A percentile compares a stretch with the other conserved stretches of the same genome.
These are phyloP conservation scores for Catharus bicknelli DNA, from an alignment of 2,113 vertebrate species.

Conservation along the genomic window DNA sequence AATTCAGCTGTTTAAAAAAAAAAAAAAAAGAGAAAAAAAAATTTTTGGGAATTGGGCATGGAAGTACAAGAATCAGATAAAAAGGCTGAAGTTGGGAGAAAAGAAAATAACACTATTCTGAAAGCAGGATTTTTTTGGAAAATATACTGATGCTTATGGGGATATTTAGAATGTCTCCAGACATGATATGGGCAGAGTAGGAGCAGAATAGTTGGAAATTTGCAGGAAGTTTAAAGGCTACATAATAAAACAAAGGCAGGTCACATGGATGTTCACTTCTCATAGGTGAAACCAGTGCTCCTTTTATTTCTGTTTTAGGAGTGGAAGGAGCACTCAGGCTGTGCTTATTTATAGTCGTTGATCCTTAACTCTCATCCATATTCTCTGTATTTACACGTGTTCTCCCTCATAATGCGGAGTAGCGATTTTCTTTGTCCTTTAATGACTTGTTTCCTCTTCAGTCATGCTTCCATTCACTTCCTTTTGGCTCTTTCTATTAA, in stretches of 20 bases:
- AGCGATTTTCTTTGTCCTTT: conserved; percentile 13
- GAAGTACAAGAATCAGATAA: neutral
- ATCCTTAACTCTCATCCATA: neutral
- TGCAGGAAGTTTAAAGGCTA: neutral
- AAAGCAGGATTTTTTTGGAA: neutral
- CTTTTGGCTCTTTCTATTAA: conserved; percentile 44
- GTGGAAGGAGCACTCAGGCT: neutral
- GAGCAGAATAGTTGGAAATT: neutral
- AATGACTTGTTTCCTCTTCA: conserved; percentile 1
- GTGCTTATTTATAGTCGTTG: neutral
- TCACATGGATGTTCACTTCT: neutral
- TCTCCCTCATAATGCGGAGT: neutral
- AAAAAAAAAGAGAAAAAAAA: neutral
- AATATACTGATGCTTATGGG: neutral
- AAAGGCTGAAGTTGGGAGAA: neutral
- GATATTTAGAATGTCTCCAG: neutral
- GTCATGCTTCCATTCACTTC: conserved; percentile 40
- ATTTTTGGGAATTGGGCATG: fast-evolving
- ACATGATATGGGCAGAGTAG: neutral
- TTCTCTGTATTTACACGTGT: neutral
- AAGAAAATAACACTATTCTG: neutral
- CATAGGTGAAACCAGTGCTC: neutral
- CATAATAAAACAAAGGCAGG: neutral
- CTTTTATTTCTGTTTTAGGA: neutral
- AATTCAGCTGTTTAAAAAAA: neutral